A percentile compares a stretch with the other conserved stretches of the same genome.
Evolutionary conservation across 2,888 invertebrate genomes (phyloP).

Genomic region (Caenorhabditis auriculariae): DNA sequence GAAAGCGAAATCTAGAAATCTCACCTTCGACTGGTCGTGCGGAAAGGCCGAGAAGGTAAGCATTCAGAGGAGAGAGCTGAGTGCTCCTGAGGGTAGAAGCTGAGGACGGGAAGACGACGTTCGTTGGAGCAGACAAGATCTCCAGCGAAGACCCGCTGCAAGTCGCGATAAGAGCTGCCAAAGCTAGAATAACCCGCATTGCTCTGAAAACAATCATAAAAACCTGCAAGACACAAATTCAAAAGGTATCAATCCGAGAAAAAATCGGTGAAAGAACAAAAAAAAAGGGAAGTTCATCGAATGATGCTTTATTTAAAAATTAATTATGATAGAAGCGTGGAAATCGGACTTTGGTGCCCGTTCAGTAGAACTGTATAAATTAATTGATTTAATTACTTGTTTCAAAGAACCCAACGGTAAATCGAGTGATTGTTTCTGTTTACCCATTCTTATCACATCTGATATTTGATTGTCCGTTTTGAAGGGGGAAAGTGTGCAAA

Average conservation of each 20-base stretch:
- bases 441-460: too few species aligned
- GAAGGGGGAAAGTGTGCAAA: too few species aligned
- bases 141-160: slow-evolving; percentile 21
- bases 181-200: slow-evolving; percentile 2
- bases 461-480: too few species aligned
- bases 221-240: slow-evolving; percentile 15
- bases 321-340: slow-evolving; percentile 1
- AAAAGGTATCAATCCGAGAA: neutral
- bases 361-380: too few species aligned
- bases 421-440: too few species aligned
- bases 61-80: slow-evolving; percentile 29
- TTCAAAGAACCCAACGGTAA: too few species aligned
- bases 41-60: slow-evolving; percentile 35
- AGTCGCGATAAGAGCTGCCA: slow-evolving; percentile 17
- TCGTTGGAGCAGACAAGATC: slow-evolving; percentile 26
- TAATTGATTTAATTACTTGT: too few species aligned
- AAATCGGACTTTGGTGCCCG: neutral
- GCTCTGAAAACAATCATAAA: slow-evolving; percentile 9
- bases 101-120: slow-evolving; percentile 25
- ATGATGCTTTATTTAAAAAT: slow-evolving; percentile 1
- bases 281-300: neutral
- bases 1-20: slow-evolving; percentile 5
- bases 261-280: slow-evolving; percentile 1
- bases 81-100: slow-evolving; percentile 20
- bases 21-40: slow-evolving; percentile 26